Evolutionary conservation across 1,140 invertebrate species (phyloP).

Genomic region (Trinorchestia longiramus): DNA sequence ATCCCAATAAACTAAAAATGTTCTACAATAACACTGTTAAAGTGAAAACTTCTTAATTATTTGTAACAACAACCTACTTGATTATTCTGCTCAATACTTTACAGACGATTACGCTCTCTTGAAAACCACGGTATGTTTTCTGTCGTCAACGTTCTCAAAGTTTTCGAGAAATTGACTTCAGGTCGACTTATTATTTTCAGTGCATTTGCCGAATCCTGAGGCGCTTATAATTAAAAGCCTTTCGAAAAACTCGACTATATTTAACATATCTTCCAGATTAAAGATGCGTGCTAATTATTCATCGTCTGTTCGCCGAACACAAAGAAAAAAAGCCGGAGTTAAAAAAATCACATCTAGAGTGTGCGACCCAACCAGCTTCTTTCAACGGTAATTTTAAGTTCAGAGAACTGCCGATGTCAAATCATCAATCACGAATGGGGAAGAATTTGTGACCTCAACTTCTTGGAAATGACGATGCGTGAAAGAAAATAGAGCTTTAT

Average conservation of each 20-base stretch:
- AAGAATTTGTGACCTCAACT: not conserved
- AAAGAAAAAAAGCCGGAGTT: not conserved
- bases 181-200: not conserved
- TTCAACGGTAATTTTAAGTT: not conserved
- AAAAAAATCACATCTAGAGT: not conserved
- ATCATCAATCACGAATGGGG: not conserved
- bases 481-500: not conserved
- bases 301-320: not conserved
- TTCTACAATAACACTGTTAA: too few species aligned
- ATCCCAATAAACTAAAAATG: too few species aligned
- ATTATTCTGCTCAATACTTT: too few species aligned
- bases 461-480: not conserved
- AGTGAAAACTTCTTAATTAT: too few species aligned
- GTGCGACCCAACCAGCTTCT: not conserved
- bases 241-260: not conserved
- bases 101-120: not conserved
- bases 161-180: not conserved
- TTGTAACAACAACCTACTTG: too few species aligned
- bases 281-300: not conserved
- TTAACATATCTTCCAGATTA: not conserved
- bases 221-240: not conserved
- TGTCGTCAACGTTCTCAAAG: not conserved
- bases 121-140: not conserved
- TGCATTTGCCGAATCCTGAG: not conserved
- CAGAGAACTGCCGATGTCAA: not conserved